Conservation (phyloP, 2,797 vertebrate species). For the Alectoris magna region DNA sequence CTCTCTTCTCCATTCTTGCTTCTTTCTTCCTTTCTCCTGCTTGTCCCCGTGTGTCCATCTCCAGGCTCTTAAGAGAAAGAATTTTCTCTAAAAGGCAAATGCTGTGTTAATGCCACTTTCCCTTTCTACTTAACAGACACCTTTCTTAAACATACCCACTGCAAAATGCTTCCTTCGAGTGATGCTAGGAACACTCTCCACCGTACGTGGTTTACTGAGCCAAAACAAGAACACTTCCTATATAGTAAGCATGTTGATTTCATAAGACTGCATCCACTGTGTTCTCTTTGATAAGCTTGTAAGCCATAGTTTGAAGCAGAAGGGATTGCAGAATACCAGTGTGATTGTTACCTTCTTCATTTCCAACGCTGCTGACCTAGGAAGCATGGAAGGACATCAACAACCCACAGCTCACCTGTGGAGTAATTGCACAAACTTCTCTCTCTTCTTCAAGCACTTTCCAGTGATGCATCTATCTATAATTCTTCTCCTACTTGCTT, state of each 20-base stretch:
- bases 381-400: neutral
- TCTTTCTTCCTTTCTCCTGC: neutral
- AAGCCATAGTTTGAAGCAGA: neutral
- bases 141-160: neutral
- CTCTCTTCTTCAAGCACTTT: neutral
- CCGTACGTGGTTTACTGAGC: neutral
- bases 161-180: neutral
- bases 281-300: neutral
- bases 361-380: neutral
- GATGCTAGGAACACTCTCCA: neutral
- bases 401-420: neutral
- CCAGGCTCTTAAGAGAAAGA: neutral
- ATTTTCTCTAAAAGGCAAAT: neutral
- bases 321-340: neutral
- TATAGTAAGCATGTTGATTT: neutral
- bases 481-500: neutral
- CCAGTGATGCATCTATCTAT: neutral
- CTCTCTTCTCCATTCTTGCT: neutral
- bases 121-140: neutral
- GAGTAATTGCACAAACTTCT: neutral
- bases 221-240: neutral
- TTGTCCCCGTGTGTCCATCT: neutral
- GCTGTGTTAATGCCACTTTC: neutral
- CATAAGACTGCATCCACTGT: neutral
- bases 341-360: neutral